These are phyloP conservation scores for Zosterops borbonicus DNA, from an alignment of 2,113 vertebrate genomes.

Conservation along the genomic window DNA sequence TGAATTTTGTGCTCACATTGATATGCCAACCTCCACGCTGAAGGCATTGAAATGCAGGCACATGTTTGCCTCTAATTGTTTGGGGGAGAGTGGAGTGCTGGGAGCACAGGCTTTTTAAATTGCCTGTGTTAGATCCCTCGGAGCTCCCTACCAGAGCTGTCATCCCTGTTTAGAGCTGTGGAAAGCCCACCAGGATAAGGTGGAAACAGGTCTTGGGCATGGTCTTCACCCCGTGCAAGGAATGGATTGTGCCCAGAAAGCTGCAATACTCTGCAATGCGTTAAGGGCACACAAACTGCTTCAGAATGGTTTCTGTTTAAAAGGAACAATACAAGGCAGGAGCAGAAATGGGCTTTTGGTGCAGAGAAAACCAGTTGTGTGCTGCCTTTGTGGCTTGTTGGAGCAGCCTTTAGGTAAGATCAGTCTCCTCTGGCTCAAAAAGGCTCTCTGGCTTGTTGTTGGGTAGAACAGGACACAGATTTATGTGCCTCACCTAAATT, in stretches of 20 bases:
- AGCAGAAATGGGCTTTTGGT: not conserved
- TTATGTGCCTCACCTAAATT: not conserved
- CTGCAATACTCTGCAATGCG: not conserved
- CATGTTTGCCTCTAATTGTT: conserved; percentile 33
- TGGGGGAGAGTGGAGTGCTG: not conserved
- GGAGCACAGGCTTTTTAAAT: conserved; percentile 31
- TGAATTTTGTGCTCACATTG: not conserved
- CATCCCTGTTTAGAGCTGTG: not conserved
- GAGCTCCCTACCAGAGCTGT: not conserved
- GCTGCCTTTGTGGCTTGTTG: not conserved
- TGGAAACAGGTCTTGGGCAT: not conserved
- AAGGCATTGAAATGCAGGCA: conserved; percentile 23
- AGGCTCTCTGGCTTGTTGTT: not conserved
- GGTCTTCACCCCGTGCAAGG: not conserved
- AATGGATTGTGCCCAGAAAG: not conserved
- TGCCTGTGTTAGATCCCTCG: not conserved
- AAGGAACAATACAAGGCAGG: not conserved
- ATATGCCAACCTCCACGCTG: not conserved
- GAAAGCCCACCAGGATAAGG: not conserved
- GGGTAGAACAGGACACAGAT: not conserved
- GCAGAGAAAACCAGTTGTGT: not conserved
- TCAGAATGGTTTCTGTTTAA: not conserved
- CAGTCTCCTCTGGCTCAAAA: not conserved
- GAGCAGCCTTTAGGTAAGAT: not conserved
- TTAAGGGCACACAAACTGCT: not conserved